Conservation (phyloP, 2,888 invertebrate genomes). For the Eilema griseolum region DNA sequence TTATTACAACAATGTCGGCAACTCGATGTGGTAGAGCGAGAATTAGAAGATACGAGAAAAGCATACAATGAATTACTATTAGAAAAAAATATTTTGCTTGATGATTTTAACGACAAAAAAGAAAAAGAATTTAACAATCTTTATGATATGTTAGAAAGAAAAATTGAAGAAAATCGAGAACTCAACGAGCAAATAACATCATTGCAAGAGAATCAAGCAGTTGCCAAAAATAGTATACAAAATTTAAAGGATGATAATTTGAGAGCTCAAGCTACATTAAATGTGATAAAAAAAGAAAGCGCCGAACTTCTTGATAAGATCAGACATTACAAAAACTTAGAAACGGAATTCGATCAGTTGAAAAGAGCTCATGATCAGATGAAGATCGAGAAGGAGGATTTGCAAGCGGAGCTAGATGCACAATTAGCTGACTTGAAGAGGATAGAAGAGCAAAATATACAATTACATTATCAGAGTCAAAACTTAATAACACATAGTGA, state of each 20-base stretch:
- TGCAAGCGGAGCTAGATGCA: conserved; percentile 60
- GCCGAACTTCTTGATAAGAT: conserved; percentile 61
- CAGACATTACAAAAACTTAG: conserved; percentile 60
- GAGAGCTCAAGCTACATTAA: conserved; percentile 55
- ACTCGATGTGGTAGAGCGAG: conserved; percentile 49
- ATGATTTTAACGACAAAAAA: conserved; percentile 58
- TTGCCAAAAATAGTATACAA: conserved; percentile 52
- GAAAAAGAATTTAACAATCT: conserved; percentile 59
- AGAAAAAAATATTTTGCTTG: conserved; percentile 59
- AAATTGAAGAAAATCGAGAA: conserved; percentile 65
- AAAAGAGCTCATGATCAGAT: conserved; percentile 57
- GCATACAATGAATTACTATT: conserved; percentile 48
- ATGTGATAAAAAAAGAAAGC: conserved; percentile 63
- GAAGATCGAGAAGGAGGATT: conserved; percentile 62
- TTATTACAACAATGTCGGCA: conserved; percentile 49
- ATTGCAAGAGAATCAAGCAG: conserved; percentile 54
- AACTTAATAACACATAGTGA: conserved; percentile 64
- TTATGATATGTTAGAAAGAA: conserved; percentile 58
- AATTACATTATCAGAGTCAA: conserved; percentile 62
- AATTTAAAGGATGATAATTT: conserved; percentile 62
- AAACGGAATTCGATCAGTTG: conserved; percentile 62
- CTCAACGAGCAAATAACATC: conserved; percentile 56
- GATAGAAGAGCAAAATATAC: conserved; percentile 62
- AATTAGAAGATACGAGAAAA: conserved; percentile 53
- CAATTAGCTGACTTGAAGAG: conserved; percentile 56